These are phyloP conservation scores for Hippocampus kuda DNA, from an alignment of 2,797 vertebrate species.

Conservation along the genomic window DNA sequence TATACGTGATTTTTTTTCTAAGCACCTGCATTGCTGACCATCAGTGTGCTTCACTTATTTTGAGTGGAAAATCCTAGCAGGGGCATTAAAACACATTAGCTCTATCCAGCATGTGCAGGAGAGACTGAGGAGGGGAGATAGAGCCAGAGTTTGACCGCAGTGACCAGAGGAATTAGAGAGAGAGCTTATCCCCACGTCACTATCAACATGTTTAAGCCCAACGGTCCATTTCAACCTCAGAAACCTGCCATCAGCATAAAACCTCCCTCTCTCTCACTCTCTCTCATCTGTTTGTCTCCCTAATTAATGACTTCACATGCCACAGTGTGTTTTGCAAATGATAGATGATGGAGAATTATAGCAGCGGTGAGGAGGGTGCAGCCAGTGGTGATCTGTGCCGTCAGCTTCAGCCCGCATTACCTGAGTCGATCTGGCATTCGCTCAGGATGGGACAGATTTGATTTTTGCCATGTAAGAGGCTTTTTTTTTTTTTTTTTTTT, in stretches of 20 bases:
- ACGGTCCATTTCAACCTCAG: conserved; percentile 47
- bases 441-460: conserved; percentile 63
- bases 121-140: conserved; percentile 15
- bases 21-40: conserved; percentile 9
- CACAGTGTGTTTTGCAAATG: conserved; percentile 60
- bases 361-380: conserved; percentile 47
- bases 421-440: conserved; percentile 63
- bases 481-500: conserved; percentile 24
- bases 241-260: conserved; percentile 52
- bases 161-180: conserved; percentile 55
- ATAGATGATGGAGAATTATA: conserved; percentile 61
- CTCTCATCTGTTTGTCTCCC: conserved; percentile 59
- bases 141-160: conserved; percentile 33
- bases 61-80: background rate
- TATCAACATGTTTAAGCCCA: conserved; percentile 55
- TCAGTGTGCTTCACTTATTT: background rate
- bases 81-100: conserved; percentile 11
- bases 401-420: conserved; percentile 59
- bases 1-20: background rate
- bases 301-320: conserved; percentile 65
- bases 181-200: conserved; percentile 52
- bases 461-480: conserved; percentile 66
- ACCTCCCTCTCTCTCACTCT: conserved; percentile 45
- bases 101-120: conserved; percentile 5
- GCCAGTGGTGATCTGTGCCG: conserved; percentile 59